Conservation (phyloP, 2,888 invertebrate species). For the Ypsolopha scabrella region DNA sequence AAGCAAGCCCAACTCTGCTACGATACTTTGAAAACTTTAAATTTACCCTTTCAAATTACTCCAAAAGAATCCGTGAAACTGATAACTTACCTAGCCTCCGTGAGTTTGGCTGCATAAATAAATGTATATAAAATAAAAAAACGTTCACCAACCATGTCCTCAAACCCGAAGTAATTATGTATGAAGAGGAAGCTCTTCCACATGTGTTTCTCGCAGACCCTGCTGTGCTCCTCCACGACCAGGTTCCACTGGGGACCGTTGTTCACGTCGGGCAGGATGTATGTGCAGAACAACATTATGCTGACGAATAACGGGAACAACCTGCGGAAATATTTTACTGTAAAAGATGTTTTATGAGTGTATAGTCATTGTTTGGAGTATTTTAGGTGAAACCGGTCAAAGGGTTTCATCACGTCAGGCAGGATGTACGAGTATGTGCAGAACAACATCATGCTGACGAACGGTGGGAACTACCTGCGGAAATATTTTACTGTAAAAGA, state of each 20-base stretch:
- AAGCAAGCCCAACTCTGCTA: too few species aligned
- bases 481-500: too few species aligned
- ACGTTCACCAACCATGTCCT: slow-evolving; percentile 58
- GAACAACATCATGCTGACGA: slow-evolving; percentile 64
- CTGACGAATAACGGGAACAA: slow-evolving; percentile 62
- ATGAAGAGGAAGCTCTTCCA: slow-evolving; percentile 71
- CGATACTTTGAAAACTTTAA: too few species aligned
- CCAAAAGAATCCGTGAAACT: too few species aligned
- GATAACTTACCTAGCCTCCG: too few species aligned
- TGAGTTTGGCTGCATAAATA: not conserved
- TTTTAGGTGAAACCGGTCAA: too few species aligned
- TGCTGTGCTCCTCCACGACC: slow-evolving; percentile 66
- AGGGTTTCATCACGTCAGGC: slow-evolving; percentile 60
- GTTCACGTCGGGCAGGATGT: slow-evolving; percentile 62
- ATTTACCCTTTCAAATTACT: too few species aligned
- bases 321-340: slow-evolving; percentile 23
- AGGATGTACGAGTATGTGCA: slow-evolving; percentile 68
- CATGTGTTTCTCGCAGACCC: slow-evolving; percentile 67
- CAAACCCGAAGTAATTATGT: slow-evolving; percentile 71
- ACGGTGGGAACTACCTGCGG: slow-evolving; percentile 58
- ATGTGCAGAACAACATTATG: slow-evolving; percentile 67
- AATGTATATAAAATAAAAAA: not conserved
- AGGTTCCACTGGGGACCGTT: slow-evolving; percentile 70
- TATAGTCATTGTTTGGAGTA: too few species aligned
- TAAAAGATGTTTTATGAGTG: too few species aligned